Base-by-base conservation (phyloP, 2,797 vertebrate species). In the Ambastaia sidthimunki region DNA sequence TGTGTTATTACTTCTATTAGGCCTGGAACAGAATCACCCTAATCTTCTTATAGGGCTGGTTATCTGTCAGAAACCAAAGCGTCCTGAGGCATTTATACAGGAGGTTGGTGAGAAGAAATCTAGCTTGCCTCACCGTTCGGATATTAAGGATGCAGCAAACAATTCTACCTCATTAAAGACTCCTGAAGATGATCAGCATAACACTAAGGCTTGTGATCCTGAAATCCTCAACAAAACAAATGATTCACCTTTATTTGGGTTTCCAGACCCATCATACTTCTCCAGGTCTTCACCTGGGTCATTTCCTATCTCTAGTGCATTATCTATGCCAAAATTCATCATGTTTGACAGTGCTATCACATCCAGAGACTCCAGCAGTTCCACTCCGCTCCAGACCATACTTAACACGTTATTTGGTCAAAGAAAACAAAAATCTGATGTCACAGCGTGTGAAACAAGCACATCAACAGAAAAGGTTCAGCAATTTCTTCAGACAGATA, bases 41-140 rank as follows among this genome's bases (percentile, higher is more conserved):
- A 98, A 99, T 91, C 92, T 99, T 80, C 95, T 99, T 77, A 94
- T 99, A 54, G 98, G 98, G 37, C 85, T 99, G 76, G 97, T 96
- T 18, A 95, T 99, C 83, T 93, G 96, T 89, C 98, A 99, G 85
- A 98, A 95, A 84, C 81, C 88, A 47, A 99, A 98, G 81, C 95
- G 95, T 52, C 89, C 89, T 37, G 92, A 91, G 68, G 69, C 18
- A 37, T 78, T 88, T 0, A 80, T 88, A 2, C 85, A 85, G 1
- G 96, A 98, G 71, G 31, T 76, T 72, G 96, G 97, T 44, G 95
- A 98, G 74, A 99, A 97, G 86, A 93, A 93, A 88, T 85, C 89
- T 50, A 95, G 93, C 74, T 80, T 91, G 65, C 91, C 92, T n/a
- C 75, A 88, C 80, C 77, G 89, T 0, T 94, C 92, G 0, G 96